Evolutionary conservation across 2,888 invertebrate species (phyloP), one percentile per base, ranked within the genome.

Genomic region (Branchipolynoe longqiensis): DNA sequence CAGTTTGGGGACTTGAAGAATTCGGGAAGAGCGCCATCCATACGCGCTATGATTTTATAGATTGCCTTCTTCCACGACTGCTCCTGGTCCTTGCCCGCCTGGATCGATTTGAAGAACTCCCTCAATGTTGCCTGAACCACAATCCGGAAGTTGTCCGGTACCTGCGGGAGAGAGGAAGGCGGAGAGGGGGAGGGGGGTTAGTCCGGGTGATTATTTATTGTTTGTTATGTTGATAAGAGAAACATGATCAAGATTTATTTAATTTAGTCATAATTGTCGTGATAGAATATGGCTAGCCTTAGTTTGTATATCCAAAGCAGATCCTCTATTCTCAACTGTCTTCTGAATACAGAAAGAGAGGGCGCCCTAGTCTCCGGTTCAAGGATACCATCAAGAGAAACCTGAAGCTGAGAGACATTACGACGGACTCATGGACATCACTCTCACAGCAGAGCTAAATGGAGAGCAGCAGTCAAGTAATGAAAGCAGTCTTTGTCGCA

Each of bases 21-120:
- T 94, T 99, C 99, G 90, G 99, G 99, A 92, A 99, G 98, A 89
- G 97, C 97, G 95, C 99, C 99, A 95, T 99, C 99, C 95, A 99
- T 95, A 94, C 99, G 96, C 92, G 99, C 98, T 95, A 99, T 99
- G 93, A 99, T 97, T 93, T 99, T 99, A 96, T 99, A 99, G 95
- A 99, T 99, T 92, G 98, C 97, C 95, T 99, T 99, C 95, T 99
- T 99, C 99, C 99, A 99, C 93, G 99, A 99, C 94, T 99, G 99
- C 94, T 99, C 99, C 6, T 90, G 82, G 95, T 99, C 99, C 94
- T 99, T 98, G 90, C 98, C 98, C 92, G 97, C 96, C 94, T 97
- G 97, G 93, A 99, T 97, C 91, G 99, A 98, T 95, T 98, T 97
- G 96, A 97, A 99, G 96, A 99, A 99, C 95, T 99, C 99, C 90